Percentiles rank a stretch among this genome's conserved stretches.
These are phyloP conservation scores for Calcarius lapponicus DNA, from an alignment of 2,797 vertebrate species.

Conservation along the genomic window DNA sequence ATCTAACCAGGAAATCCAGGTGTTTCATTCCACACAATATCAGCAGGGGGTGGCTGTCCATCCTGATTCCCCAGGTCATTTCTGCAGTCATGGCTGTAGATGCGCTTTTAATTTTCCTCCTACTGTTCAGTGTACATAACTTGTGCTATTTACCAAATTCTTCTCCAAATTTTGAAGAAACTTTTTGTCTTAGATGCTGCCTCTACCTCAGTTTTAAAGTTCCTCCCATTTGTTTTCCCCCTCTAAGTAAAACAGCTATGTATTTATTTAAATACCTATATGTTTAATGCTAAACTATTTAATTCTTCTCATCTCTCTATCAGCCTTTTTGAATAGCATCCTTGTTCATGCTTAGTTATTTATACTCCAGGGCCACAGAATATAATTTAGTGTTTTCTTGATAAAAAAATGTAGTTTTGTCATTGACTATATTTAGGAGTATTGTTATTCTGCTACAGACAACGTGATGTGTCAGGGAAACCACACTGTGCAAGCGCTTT, in stretches of 20 bases:
- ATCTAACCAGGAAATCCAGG: background rate
- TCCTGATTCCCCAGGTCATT: background rate
- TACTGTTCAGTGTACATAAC: accelerated
- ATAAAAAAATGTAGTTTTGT: background rate
- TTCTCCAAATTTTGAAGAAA: background rate
- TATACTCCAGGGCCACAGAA: background rate
- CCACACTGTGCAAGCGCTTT: background rate
- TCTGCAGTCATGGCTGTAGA: background rate
- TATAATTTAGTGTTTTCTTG: background rate
- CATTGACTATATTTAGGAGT: background rate
- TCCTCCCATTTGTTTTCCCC: background rate
- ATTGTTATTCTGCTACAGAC: background rate
- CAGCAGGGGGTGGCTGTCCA: too few relatives aligned
- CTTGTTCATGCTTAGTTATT: background rate
- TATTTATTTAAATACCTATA: background rate
- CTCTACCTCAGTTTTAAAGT: background rate
- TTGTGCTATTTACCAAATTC: background rate
- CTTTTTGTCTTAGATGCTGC: background rate
- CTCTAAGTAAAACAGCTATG: background rate
- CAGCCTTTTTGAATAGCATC: background rate
- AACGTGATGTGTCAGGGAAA: background rate
- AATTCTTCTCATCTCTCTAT: background rate
- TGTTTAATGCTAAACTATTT: background rate
- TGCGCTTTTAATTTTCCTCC: background rate
- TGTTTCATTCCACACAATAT: background rate